phyloP scores from a whole-genome alignment of 2,797 vertebrate genomes.

The Cacajao melanocephalus region DNA sequence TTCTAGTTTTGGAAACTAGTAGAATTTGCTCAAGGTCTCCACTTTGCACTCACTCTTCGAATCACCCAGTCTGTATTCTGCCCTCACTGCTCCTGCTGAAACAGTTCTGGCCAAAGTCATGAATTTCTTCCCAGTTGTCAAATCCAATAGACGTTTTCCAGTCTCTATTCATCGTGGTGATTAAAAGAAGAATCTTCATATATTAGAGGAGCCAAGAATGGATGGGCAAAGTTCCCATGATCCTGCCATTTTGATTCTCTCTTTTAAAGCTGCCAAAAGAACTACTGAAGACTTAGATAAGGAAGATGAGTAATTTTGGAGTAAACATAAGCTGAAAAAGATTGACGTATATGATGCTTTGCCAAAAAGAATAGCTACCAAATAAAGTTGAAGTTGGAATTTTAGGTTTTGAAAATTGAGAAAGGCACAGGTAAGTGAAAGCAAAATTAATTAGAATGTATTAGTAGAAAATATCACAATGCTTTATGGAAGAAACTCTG shows the following conservation, averaged over 20 bases:
- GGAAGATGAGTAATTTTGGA: conserved; percentile 34
- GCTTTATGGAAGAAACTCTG: background rate
- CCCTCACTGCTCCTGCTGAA: background rate
- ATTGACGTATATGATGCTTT: conserved; percentile 32
- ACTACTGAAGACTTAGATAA: conserved; percentile 48
- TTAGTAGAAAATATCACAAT: background rate
- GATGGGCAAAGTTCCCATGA: conserved; percentile 7
- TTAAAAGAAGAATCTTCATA: conserved; percentile 45
- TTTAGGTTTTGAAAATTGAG: background rate
- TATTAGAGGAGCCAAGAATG: conserved; percentile 44
- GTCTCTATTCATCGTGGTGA: conserved; percentile 33
- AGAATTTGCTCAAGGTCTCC: background rate
- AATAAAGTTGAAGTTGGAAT: conserved; percentile 8
- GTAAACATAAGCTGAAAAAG: background rate
- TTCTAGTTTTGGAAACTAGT: background rate
- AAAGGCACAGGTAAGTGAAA: background rate
- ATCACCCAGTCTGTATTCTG: background rate
- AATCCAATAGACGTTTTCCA: conserved; percentile 15
- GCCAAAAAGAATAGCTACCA: background rate
- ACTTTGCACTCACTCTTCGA: background rate
- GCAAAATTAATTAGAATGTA: conserved; percentile 30
- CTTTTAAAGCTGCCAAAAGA: conserved; percentile 56
- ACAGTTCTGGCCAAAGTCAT: conserved; percentile 1
- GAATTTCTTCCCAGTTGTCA: conserved; percentile 53
- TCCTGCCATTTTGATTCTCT: conserved; percentile 60